These are phyloP conservation scores for Limnodromus scolopaceus DNA, from an alignment of 2,797 vertebrate species.

Conservation along the genomic window DNA sequence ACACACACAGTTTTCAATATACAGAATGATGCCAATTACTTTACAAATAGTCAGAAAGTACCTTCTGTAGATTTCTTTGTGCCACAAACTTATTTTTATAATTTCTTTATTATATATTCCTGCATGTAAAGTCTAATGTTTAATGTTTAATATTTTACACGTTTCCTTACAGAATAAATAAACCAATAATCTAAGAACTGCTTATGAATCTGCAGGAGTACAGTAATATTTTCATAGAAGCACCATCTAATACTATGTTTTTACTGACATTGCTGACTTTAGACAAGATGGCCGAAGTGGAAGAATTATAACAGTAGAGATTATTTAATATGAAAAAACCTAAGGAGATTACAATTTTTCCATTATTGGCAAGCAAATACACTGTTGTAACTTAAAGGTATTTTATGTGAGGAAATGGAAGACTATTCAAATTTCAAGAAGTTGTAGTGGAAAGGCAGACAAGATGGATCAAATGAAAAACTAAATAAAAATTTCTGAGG, in stretches of 20 bases:
- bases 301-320: not conserved
- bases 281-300: not conserved
- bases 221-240: not conserved
- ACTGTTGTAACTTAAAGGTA: not conserved
- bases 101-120: not conserved
- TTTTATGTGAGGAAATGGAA: not conserved
- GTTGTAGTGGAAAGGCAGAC: not conserved
- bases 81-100: not conserved
- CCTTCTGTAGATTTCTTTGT: not conserved
- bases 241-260: conserved; percentile 13
- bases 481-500: not conserved
- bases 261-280: conserved; percentile 21
- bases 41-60: not conserved
- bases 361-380: not conserved
- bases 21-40: not conserved
- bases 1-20: not conserved
- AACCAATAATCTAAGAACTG: not conserved
- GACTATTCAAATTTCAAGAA: not conserved
- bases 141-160: not conserved
- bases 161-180: not conserved
- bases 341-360: not conserved
- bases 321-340: not conserved
- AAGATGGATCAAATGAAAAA: not conserved
- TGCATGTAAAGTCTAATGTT: not conserved
- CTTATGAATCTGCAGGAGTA: not conserved